Evolutionary conservation across 2,888 invertebrate genomes (phyloP).

Genomic region (Lycia hirtaria): DNA sequence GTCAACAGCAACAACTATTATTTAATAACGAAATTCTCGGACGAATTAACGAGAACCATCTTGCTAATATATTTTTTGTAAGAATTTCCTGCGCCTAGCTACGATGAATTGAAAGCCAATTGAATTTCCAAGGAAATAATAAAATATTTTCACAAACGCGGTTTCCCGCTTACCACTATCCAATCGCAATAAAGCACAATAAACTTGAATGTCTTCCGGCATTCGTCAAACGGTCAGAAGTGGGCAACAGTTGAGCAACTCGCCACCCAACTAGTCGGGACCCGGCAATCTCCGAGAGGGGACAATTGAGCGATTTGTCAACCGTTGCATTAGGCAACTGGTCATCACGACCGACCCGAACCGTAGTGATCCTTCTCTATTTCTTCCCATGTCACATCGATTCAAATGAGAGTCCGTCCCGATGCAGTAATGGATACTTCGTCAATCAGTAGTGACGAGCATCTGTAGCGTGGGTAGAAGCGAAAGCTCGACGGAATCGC

Average conservation of each 20-base stretch:
- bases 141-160: constrained; percentile 58
- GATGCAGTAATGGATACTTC: constrained; percentile 73
- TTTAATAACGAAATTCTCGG: constrained; percentile 26
- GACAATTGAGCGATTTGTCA: constrained; percentile 85
- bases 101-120: constrained; percentile 49
- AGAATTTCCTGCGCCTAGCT: no score
- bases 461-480: constrained; percentile 70
- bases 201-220: constrained; percentile 79
- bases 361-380: constrained; percentile 54
- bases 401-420: constrained; percentile 59
- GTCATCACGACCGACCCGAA: constrained; percentile 63
- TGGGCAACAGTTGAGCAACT: constrained; percentile 68
- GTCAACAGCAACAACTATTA: no score
- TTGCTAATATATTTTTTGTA: no score
- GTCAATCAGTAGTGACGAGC: constrained; percentile 68
- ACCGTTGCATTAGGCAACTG: constrained; percentile 75
- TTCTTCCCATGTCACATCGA: constrained; percentile 62
- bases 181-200: constrained; percentile 77
- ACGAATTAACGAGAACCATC: constrained; percentile 42
- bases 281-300: constrained; percentile 62
- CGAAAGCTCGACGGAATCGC: constrained; percentile 71
- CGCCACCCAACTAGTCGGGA: constrained; percentile 72
- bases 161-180: constrained; percentile 64
- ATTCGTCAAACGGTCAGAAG: constrained; percentile 68
- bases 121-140: constrained; percentile 47